phyloP scores from a whole-genome alignment of 1,140 invertebrate species.

The Steinernema khuongi region DNA sequence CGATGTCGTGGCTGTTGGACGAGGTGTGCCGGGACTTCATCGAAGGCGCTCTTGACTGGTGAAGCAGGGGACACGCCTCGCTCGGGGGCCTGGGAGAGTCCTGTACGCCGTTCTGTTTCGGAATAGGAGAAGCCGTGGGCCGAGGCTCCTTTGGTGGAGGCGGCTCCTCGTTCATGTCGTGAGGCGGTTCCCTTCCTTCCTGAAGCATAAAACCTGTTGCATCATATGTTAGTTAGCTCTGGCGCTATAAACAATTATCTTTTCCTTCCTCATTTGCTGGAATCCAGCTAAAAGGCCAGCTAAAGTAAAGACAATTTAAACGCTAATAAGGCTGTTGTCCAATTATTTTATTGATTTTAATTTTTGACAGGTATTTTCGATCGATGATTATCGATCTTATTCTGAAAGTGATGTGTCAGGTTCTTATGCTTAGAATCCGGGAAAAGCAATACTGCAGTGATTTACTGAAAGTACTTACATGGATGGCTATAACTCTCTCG shows the following conservation, averaged over 20 bases:
- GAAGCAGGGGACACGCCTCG: background rate
- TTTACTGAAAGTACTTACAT: constrained; percentile 42
- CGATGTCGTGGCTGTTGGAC: constrained; percentile 3
- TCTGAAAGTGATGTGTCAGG: background rate
- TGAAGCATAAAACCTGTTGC: constrained; percentile 23
- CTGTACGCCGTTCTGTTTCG: background rate
- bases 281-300: too few species aligned
- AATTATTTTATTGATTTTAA: too few species aligned
- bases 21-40: background rate
- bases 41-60: background rate
- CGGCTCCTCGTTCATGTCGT: constrained; percentile 50
- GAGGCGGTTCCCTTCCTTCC: constrained; percentile 54
- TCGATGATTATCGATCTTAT: constrained; percentile 1
- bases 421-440: background rate
- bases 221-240: constrained; percentile 3
- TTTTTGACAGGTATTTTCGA: too few species aligned
- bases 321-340: background rate
- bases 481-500: constrained; percentile 51
- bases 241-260: constrained; percentile 24
- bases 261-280: constrained; percentile 13
- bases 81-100: background rate
- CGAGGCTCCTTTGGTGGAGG: background rate
- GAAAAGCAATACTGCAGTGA: background rate
- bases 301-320: too few species aligned
- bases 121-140: background rate